Conservation (phyloP, 2,888 invertebrate genomes). For the Flabesymbios commensalis region DNA sequence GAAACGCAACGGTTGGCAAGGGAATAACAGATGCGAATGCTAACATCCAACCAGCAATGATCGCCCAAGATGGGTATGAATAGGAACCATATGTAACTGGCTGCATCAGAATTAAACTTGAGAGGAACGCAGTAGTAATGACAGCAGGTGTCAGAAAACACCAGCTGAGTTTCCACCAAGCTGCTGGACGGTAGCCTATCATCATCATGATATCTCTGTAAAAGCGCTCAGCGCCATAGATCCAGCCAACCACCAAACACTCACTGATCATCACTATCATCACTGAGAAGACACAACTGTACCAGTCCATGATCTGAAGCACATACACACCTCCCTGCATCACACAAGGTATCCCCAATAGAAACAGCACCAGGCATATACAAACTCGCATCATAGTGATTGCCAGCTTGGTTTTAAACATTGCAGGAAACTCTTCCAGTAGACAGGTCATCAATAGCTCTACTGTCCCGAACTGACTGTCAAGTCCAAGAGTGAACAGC, state of each 20-base stretch:
- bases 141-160: slow-evolving; percentile 52
- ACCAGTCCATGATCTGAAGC: slow-evolving; percentile 62
- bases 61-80: slow-evolving; percentile 54
- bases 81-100: slow-evolving; percentile 59
- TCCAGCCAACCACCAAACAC: slow-evolving; percentile 51
- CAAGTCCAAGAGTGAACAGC: slow-evolving; percentile 57
- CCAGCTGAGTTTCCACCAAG: slow-evolving; percentile 55
- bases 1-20: slow-evolving; percentile 45
- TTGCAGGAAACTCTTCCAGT: slow-evolving; percentile 71
- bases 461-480: slow-evolving; percentile 77
- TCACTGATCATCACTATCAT: slow-evolving; percentile 61
- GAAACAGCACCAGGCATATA: slow-evolving; percentile 70
- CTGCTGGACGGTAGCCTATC: slow-evolving; percentile 52
- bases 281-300: slow-evolving; percentile 60
- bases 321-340: slow-evolving; percentile 65
- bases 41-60: slow-evolving; percentile 54
- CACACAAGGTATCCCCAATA: slow-evolving; percentile 73
- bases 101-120: slow-evolving; percentile 54
- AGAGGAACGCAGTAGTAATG: too few species aligned
- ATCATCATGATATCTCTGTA: slow-evolving; percentile 58
- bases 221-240: slow-evolving; percentile 58
- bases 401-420: too few species aligned
- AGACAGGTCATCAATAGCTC: slow-evolving; percentile 78
- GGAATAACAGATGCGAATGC: slow-evolving; percentile 53
- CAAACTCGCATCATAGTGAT: too few species aligned